Evolutionary conservation across 2,113 vertebrate genomes (phyloP), one percentile per base, ranked within the genome.

Genomic region (Chamaea fasciata): DNA sequence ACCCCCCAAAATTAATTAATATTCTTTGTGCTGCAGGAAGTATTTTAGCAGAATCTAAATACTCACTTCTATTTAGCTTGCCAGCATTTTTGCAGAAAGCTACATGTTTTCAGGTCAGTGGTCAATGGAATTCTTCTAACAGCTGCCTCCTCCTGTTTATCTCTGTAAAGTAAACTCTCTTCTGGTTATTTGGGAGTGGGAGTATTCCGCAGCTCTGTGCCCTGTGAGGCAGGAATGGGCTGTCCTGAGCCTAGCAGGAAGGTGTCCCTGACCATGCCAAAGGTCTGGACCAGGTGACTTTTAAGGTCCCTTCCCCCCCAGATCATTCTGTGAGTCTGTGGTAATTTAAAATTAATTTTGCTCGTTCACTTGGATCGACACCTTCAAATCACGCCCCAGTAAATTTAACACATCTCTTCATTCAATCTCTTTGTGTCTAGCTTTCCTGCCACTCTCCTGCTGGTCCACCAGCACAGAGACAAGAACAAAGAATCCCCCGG

Each of bases 71-170:
- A 68, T 93, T 95, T 89, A 73, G 52, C 89, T 93, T 89, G 80
- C 87, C 77, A 84, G 95, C 90, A 21, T 96, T 97, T 91, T 87
- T 74, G 53, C 84, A 79, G 96, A 95, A 97, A 97, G 90, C 90
- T 94, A 44, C 68, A 86, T 79, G 67, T 95, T 96, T 91, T 91
- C 93, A 94, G 97, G 91, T 95, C 96, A 92, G 46, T 92, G 92
- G 90, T 87, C 94, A 94, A 62, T 74, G 87, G 93, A 93, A 97
- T 97, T 96, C 94, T 96, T 95, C 93, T 82, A 92, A 91, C 97
- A 98, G 97, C 97, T 98, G 97, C 91, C 81, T 96, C 81, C 84
- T 96, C 83, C 90, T 97, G 97, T 97, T 98, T 97, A 96, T 97
- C 97, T 97, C 95, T 96, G 94, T 81, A 95, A 96, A 95, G 91